A percentile compares a stretch with the other conserved stretches of the same genome.
Evolutionary conservation across 2,797 vertebrate species (phyloP).

Genomic region (Thunnus albacares): DNA sequence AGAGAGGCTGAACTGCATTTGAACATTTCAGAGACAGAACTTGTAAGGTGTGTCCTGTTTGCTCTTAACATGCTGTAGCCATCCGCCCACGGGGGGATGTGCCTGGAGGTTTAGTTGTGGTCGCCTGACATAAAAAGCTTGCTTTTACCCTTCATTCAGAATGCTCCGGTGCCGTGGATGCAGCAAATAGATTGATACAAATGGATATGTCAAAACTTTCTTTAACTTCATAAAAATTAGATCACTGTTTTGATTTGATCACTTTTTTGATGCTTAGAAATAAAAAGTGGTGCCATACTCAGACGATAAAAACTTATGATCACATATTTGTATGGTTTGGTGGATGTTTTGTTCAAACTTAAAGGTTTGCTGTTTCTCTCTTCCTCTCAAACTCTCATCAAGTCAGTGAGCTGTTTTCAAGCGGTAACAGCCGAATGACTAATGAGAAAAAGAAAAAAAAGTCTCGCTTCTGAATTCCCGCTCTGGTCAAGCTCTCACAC

Average conservation of each 20-base stretch:
- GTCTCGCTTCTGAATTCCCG: conserved; percentile 20
- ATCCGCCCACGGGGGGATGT: not conserved
- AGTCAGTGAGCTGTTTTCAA: not conserved
- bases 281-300: no score
- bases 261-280: no score
- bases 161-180: not conserved
- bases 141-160: not conserved
- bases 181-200: no score
- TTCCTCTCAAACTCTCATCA: not conserved
- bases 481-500: conserved; percentile 50
- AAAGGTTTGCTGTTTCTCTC: not conserved
- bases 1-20: not conserved
- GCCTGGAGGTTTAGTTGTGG: conserved; percentile 19
- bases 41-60: not conserved
- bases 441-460: not conserved
- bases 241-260: no score
- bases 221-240: no score
- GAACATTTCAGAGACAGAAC: not conserved
- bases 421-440: not conserved
- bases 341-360: not conserved
- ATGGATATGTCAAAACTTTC: no score
- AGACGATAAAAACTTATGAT: not conserved
- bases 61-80: not conserved
- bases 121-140: not conserved
- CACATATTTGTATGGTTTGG: not conserved